Evolutionary conservation across 2,888 invertebrate species (phyloP), one percentile per base, ranked within the genome.

Genomic region (Rhorus exstirpatorius): DNA sequence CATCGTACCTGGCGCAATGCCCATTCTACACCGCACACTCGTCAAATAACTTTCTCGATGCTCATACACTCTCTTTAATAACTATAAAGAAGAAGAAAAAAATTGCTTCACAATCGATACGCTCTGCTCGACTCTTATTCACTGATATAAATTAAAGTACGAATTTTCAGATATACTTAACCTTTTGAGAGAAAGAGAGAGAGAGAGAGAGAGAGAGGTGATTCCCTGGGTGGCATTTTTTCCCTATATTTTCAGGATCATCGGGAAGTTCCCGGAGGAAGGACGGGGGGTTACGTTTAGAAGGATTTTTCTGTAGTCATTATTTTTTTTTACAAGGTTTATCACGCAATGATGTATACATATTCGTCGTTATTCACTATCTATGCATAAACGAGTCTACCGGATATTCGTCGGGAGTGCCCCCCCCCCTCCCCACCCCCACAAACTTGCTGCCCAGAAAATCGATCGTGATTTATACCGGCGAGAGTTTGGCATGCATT

Each of bases 31-130:
- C 35, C 63, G 24, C 21, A 61, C 17, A 35, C 46, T 72, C 75
- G 71, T 83, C 83, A 76, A 76, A 76, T 79, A 58, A 35, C 46
- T 60, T 35, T 72, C 58, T 67, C 67, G 55, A 74, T 70, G 55
- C 63, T 79, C 44, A 70, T 51, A 76, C 79, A 83, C 83, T 83
- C 79, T 75, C 44, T 70, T 79, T 83, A 79, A 83, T 83, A 67
- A 79, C 78, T 21, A n/a, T n/a, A n/a, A n/a, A n/a, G n/a, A n/a
- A n/a, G 31, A 61, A 60, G 35, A 49, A 72, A 61, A 49, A 46
- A 14, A 38, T 4, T 26, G 0, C 10, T 38, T 12, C 60, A 60
- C 14, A 60, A 60, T 60, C 19, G 12, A 38, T 26, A 38, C 19
- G 19, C 17, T 14, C 19, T 19, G 35, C 12, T 19, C 17, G n/a